A percentile compares a stretch with the other conserved stretches of the same genome.
Conservation (phyloP, 2,888 invertebrate genomes). For the Phasia obesa region DNA sequence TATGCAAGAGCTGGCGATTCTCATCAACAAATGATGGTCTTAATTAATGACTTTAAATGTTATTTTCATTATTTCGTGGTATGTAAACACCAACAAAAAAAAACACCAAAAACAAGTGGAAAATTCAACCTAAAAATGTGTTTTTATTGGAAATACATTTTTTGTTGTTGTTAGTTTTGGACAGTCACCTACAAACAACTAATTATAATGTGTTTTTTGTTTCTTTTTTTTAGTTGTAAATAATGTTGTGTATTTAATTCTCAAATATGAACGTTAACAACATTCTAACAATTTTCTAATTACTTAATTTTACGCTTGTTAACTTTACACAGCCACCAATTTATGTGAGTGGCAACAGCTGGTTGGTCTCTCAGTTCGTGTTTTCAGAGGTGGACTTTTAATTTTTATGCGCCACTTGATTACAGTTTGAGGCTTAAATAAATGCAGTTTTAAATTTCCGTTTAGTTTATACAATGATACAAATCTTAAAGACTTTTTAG, state of each 20-base stretch:
- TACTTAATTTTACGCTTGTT: slow-evolving; percentile 74
- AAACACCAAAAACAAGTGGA: slow-evolving; percentile 28
- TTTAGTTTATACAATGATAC: slow-evolving; percentile 3
- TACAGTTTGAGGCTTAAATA: slow-evolving; percentile 23
- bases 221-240: neutral
- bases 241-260: slow-evolving; percentile 6
- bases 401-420: slow-evolving; percentile 49
- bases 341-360: slow-evolving; percentile 48
- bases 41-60: slow-evolving; percentile 69
- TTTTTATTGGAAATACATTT: slow-evolving; percentile 37
- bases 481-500: neutral
- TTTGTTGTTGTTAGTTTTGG: slow-evolving; percentile 12
- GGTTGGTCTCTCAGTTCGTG: slow-evolving; percentile 3
- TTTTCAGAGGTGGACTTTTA: slow-evolving; percentile 25
- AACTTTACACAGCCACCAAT: slow-evolving; percentile 56
- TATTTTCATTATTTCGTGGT: slow-evolving; percentile 52
- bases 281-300: slow-evolving; percentile 72
- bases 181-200: slow-evolving; percentile 27
- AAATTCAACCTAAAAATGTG: neutral
- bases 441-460: slow-evolving; percentile 54
- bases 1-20: slow-evolving; percentile 70
- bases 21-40: slow-evolving; percentile 70
- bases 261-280: slow-evolving; percentile 22
- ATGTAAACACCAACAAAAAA: slow-evolving; percentile 26
- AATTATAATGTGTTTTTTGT: neutral